A percentile compares a stretch with the other conserved stretches of the same genome.
phyloP scores from a whole-genome alignment of 2,888 invertebrate genomes.

The Lamellibrachia columna region DNA sequence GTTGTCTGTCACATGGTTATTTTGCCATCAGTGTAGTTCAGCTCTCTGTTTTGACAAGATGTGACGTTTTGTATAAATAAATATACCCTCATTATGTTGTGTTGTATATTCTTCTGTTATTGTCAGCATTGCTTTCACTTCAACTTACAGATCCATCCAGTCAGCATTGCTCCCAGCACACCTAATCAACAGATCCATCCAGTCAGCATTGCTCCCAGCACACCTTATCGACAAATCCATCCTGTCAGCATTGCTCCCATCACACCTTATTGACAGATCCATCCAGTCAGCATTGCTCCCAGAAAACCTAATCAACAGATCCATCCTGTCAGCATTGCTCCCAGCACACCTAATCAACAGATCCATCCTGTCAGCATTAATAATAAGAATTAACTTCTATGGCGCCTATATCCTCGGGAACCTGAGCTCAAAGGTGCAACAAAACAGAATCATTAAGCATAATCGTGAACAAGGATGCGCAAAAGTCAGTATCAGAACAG shows the following conservation, averaged over 20 bases:
- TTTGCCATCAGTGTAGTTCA: constrained; percentile 5
- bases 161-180: neutral
- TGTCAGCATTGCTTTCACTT: neutral
- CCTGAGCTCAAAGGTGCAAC: too few relatives aligned
- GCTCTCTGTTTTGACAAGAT: neutral
- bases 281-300: neutral
- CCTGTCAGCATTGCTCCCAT: neutral
- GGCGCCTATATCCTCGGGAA: too few relatives aligned
- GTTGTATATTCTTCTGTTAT: neutral
- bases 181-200: neutral
- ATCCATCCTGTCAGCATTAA: too few relatives aligned
- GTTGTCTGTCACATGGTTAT: neutral
- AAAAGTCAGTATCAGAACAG: too few relatives aligned
- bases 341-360: too few relatives aligned
- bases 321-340: too few relatives aligned
- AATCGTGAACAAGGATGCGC: too few relatives aligned
- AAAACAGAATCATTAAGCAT: too few relatives aligned
- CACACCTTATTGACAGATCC: neutral
- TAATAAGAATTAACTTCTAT: neutral
- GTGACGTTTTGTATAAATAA: constrained; percentile 6
- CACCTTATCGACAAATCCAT: neutral
- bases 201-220: too few relatives aligned
- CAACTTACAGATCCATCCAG: neutral
- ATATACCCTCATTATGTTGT: constrained; percentile 12
- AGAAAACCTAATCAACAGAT: neutral